Conservation (phyloP, 1,140 invertebrate genomes). For the Orussus abietinus region DNA sequence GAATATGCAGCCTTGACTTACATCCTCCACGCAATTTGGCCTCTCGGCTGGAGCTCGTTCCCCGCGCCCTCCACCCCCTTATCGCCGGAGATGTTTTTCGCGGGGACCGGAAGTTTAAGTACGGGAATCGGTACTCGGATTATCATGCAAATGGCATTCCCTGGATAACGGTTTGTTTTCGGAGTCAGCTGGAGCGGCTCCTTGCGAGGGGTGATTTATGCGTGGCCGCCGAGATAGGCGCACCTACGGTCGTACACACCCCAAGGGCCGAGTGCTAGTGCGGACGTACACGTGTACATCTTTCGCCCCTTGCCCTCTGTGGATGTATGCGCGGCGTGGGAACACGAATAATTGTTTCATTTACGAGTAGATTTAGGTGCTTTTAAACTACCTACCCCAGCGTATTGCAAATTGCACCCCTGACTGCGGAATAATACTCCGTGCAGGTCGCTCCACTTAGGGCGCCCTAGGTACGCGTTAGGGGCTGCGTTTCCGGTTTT, state of each 20-base stretch:
- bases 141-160: background rate
- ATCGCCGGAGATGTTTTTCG: no score
- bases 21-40: no score
- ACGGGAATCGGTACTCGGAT: no score
- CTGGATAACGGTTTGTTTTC: background rate
- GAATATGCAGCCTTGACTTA: no score
- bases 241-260: background rate
- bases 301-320: background rate
- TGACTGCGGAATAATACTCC: conserved; percentile 1
- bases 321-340: background rate
- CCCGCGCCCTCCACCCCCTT: no score
- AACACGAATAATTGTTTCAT: conserved; percentile 1
- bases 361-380: background rate
- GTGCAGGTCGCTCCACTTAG: no score
- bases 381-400: conserved; percentile 1
- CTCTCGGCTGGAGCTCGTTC: no score
- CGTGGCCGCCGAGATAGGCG: background rate
- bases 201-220: background rate
- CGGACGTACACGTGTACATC: background rate
- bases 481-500: no score
- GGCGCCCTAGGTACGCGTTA: no score
- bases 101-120: no score
- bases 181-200: background rate
- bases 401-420: conserved; percentile 1
- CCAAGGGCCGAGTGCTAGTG: background rate